Percentiles rank a stretch among this genome's conserved stretches.
Evolutionary conservation across 2,888 invertebrate genomes (phyloP).

Genomic region (Vesta saturnalis): DNA sequence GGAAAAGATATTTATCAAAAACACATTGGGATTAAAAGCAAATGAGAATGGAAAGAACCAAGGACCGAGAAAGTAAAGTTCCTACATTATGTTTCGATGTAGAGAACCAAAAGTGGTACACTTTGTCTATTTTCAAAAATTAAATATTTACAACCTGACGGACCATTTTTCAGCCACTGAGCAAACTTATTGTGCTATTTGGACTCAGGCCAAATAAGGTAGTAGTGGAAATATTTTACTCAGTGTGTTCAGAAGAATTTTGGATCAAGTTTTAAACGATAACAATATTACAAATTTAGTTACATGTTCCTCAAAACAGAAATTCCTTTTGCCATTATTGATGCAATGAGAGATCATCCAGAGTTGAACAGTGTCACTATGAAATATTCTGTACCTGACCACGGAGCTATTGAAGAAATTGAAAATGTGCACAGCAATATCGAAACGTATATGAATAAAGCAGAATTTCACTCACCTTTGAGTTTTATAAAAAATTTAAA

Average conservation of each 20-base stretch:
- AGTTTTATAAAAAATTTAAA: conserved; percentile 12
- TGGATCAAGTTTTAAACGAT: conserved; percentile 40
- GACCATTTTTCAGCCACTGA: conserved; percentile 18
- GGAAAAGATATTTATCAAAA: conserved; percentile 5
- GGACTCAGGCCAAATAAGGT: conserved; percentile 28
- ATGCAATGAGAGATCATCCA: no score
- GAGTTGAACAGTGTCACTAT: no score
- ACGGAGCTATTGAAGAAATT: conserved; percentile 42
- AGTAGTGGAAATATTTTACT: conserved; percentile 43
- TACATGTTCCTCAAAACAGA: conserved; percentile 24
- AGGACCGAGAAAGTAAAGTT: not conserved
- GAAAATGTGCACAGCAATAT: conserved; percentile 38
- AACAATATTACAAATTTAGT: conserved; percentile 20
- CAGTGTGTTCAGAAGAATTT: conserved; percentile 44
- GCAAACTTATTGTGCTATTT: conserved; percentile 30
- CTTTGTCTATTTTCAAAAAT: conserved; percentile 44
- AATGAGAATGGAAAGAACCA: not conserved
- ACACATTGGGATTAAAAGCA: conserved; percentile 3
- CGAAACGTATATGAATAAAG: conserved; percentile 21
- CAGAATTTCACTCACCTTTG: not conserved
- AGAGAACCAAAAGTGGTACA: conserved; percentile 43
- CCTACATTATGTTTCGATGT: conserved; percentile 28
- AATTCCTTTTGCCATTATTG: no score
- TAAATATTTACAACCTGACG: no score
- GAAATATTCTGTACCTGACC: no score